Percentiles rank a stretch among this genome's conserved stretches.
Conservation (phyloP, 2,888 invertebrate species). For the Holacanthella duospinosa region DNA sequence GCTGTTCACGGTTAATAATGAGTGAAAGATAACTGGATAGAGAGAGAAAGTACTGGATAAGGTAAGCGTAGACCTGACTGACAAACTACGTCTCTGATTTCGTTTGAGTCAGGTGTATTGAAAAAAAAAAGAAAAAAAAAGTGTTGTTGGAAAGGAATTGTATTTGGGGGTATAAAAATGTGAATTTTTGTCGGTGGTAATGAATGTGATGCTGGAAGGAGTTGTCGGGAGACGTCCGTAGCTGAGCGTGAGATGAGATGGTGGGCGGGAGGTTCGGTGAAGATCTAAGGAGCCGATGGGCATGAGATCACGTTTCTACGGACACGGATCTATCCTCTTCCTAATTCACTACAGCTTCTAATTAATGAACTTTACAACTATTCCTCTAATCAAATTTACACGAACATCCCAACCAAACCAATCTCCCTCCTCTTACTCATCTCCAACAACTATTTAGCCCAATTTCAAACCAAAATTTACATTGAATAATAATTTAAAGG, state of each 20-base stretch:
- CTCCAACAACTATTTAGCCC: too few relatives aligned
- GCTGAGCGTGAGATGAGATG: slow-evolving; percentile 18
- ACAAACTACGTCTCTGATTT: too few relatives aligned
- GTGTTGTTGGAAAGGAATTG: background rate
- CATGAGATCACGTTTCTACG: background rate
- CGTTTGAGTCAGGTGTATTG: background rate
- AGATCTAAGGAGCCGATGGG: slow-evolving; percentile 14
- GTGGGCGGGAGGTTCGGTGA: slow-evolving; percentile 21
- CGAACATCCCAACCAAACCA: too few relatives aligned
- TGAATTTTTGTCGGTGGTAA: too few relatives aligned
- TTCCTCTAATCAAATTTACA: too few relatives aligned
- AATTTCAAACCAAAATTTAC: background rate
- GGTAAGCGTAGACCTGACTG: too few relatives aligned
- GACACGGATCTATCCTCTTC: background rate
- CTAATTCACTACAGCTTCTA: background rate
- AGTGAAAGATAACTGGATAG: too few relatives aligned
- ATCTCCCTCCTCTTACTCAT: slow-evolving; percentile 3
- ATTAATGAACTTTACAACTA: too few relatives aligned
- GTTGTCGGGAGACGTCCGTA: background rate
- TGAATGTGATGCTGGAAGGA: background rate
- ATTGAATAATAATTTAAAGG: background rate
- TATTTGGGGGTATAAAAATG: too few relatives aligned
- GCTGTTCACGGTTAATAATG: too few relatives aligned
- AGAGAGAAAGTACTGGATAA: too few relatives aligned
- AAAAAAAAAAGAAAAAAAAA: background rate